Conservation (phyloP, 23 tunicate genomes). For the Corella eumyota region DNA sequence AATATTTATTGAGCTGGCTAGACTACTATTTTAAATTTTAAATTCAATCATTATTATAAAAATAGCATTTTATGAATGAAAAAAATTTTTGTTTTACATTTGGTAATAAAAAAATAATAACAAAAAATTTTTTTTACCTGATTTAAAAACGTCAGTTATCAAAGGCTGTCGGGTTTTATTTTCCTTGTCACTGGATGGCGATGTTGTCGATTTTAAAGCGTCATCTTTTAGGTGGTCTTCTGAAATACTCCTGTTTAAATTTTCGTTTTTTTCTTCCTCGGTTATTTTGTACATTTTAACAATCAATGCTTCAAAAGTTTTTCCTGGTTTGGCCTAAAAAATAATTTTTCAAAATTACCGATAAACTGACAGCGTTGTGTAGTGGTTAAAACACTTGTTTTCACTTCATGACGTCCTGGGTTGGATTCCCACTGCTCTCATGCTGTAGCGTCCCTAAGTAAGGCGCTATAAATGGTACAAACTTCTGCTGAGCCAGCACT, state of each 20-base stretch:
- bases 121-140: slow-evolving; percentile 11
- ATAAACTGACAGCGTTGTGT: neutral
- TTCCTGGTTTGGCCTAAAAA: slow-evolving; percentile 36
- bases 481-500: too few species aligned
- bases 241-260: neutral
- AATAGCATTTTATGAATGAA: too few species aligned
- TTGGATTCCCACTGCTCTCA: too few species aligned
- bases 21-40: too few species aligned
- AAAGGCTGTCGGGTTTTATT: slow-evolving; percentile 46
- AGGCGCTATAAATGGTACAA: too few species aligned
- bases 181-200: slow-evolving; percentile 89
- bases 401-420: too few species aligned
- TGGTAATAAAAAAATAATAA: neutral
- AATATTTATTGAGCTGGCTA: too few species aligned
- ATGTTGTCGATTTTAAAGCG: slow-evolving; percentile 4
- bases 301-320: slow-evolving; percentile 39
- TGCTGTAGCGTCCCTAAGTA: too few species aligned
- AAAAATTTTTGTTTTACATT: too few species aligned
- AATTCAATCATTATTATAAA: too few species aligned
- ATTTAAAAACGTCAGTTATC: slow-evolving; percentile 54
- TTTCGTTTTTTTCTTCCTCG: neutral
- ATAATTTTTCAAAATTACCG: neutral
- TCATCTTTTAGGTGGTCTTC: neutral
- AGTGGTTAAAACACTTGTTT: too few species aligned
- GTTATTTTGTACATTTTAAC: slow-evolving; percentile 7